Conservation (phyloP, 2,888 invertebrate species). For the Prostheceraeus crozeri region DNA sequence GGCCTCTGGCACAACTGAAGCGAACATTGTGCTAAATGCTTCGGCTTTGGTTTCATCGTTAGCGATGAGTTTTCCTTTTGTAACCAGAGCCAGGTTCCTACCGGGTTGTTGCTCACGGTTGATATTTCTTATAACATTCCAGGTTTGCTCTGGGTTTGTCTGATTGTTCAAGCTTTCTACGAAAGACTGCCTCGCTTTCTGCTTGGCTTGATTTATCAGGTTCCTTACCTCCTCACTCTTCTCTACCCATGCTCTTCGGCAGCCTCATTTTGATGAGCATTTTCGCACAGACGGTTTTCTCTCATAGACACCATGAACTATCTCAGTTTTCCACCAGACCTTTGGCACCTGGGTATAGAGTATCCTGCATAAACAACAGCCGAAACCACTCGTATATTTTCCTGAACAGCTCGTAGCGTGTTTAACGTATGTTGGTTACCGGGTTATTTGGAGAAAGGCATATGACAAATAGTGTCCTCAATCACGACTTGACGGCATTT, state of each 20-base stretch:
- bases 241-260: constrained; percentile 13
- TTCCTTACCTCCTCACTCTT: background rate
- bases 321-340: too few relatives aligned
- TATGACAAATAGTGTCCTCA: too few relatives aligned
- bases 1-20: background rate
- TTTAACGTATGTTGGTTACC: too few relatives aligned
- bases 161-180: background rate
- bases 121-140: constrained; percentile 24
- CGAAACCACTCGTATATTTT: too few relatives aligned
- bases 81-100: constrained; percentile 3
- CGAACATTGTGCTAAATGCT: constrained; percentile 7
- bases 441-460: too few relatives aligned
- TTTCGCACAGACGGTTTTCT: too few relatives aligned
- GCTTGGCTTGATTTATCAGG: background rate
- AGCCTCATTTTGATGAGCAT: too few relatives aligned
- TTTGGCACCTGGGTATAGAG: too few relatives aligned
- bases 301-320: too few relatives aligned
- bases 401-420: too few relatives aligned
- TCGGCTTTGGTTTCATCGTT: constrained; percentile 1
- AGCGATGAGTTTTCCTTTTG: constrained; percentile 12
- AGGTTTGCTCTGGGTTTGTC: constrained; percentile 9
- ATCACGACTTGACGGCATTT: too few relatives aligned
- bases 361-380: too few relatives aligned
- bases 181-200: constrained; percentile 13
- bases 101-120: constrained; percentile 7